A percentile compares a stretch with the other conserved stretches of the same genome.
Conservation (phyloP, 2,888 invertebrate species). For the Tuta absoluta region DNA sequence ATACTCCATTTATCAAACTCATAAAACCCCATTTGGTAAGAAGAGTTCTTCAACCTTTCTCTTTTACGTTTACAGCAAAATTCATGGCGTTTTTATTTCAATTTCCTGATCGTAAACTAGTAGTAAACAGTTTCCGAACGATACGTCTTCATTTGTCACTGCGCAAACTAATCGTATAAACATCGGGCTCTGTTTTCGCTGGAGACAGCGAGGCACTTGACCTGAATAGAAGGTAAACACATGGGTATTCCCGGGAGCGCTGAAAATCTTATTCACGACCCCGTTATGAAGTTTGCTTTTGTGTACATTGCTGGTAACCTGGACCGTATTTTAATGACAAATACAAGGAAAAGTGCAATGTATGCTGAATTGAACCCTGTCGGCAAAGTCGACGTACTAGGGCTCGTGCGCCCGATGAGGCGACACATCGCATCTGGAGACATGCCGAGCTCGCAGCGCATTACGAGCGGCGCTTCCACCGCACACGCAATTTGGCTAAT, state of each 20-base stretch:
- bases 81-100: conserved; percentile 5
- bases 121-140: conserved; percentile 3
- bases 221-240: conserved; percentile 14
- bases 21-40: background rate
- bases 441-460: background rate
- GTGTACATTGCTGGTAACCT: too few species aligned
- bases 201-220: conserved; percentile 19
- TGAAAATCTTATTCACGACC: too few species aligned
- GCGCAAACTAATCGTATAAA: conserved; percentile 18
- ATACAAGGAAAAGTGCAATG: too few species aligned
- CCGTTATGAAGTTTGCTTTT: too few species aligned
- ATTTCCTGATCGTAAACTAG: background rate
- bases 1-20: too few species aligned
- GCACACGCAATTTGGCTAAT: conserved; percentile 64
- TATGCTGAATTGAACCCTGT: too few species aligned
- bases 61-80: background rate
- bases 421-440: background rate
- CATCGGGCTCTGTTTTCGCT: conserved; percentile 13
- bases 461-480: conserved; percentile 28
- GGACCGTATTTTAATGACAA: too few species aligned
- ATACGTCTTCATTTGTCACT: conserved; percentile 22
- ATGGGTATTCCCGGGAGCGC: background rate
- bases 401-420: background rate
- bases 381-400: too few species aligned
- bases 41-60: background rate